phyloP scores from a whole-genome alignment of 2,113 vertebrate species.

The Melanocharis versteri region DNA sequence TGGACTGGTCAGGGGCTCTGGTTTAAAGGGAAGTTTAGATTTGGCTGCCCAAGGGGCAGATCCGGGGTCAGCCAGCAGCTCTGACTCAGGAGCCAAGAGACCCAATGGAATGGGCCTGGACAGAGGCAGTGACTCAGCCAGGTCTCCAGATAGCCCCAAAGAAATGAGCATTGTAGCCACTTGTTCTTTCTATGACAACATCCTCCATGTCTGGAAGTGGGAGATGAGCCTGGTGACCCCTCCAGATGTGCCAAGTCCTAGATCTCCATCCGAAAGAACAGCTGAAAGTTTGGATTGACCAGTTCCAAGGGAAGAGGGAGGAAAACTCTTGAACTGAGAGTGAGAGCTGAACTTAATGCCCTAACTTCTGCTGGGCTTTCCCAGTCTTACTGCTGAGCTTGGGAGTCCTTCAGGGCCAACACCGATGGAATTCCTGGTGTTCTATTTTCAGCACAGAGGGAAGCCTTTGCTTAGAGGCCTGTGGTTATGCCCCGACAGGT shows the following conservation, averaged over 20 bases:
- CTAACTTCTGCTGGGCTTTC: not conserved
- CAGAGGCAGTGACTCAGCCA: not conserved
- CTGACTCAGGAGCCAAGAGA: not conserved
- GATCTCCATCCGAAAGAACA: not conserved
- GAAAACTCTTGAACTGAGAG: not conserved
- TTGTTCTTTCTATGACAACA: conserved; percentile 92
- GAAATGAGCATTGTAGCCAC: conserved; percentile 80
- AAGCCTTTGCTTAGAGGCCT: not conserved
- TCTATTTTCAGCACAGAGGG: not conserved
- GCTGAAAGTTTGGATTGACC: not conserved
- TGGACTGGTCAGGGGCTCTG: not conserved
- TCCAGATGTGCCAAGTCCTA: not conserved
- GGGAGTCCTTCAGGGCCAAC: not conserved
- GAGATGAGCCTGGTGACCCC: conserved; percentile 64
- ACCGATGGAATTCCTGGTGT: not conserved
- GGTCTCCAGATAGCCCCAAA: not conserved
- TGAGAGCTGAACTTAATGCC: not conserved
- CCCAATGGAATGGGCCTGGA: not conserved
- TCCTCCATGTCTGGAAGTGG: conserved; percentile 92
- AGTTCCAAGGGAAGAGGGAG: not conserved
- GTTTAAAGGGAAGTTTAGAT: not conserved
- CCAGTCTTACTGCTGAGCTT: not conserved
- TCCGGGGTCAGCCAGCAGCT: rapidly evolving
- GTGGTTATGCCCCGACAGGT: not conserved
- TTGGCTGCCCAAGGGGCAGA: not conserved